These are phyloP conservation scores for Prinia subflava DNA, from an alignment of 2,113 vertebrate genomes.

Conservation along the genomic window DNA sequence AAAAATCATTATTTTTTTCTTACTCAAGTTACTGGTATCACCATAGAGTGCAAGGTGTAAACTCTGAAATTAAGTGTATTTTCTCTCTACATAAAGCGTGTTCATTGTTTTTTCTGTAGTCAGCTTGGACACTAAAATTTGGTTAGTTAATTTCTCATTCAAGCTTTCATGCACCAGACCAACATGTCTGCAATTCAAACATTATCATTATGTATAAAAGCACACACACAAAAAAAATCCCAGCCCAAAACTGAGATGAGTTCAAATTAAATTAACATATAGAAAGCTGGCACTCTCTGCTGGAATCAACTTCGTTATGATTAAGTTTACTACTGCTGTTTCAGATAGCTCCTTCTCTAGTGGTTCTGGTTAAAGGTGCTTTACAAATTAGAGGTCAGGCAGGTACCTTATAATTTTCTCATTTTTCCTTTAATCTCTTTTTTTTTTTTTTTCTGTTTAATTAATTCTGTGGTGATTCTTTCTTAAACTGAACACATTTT, in stretches of 20 bases:
- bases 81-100: not conserved
- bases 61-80: not conserved
- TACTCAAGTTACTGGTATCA: not conserved
- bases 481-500: not conserved
- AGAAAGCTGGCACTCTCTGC: not conserved
- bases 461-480: not conserved
- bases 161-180: not conserved
- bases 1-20: not conserved
- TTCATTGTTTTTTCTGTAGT: not conserved
- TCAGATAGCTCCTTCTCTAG: not conserved
- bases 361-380: constrained; percentile 18
- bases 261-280: constrained; percentile 7
- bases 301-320: not conserved
- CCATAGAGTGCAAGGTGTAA: not conserved
- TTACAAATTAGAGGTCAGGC: not conserved
- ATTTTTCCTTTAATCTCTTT: not conserved
- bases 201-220: not conserved
- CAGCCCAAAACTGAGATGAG: not conserved
- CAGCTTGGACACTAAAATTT: not conserved
- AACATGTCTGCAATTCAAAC: not conserved
- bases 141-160: not conserved
- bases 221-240: not conserved
- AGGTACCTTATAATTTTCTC: not conserved
- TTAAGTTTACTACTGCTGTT: not conserved
- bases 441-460: not conserved